Percentiles rank a stretch among this genome's conserved stretches.
phyloP scores from a whole-genome alignment of 1,140 invertebrate species.

The Drosophila azteca region DNA sequence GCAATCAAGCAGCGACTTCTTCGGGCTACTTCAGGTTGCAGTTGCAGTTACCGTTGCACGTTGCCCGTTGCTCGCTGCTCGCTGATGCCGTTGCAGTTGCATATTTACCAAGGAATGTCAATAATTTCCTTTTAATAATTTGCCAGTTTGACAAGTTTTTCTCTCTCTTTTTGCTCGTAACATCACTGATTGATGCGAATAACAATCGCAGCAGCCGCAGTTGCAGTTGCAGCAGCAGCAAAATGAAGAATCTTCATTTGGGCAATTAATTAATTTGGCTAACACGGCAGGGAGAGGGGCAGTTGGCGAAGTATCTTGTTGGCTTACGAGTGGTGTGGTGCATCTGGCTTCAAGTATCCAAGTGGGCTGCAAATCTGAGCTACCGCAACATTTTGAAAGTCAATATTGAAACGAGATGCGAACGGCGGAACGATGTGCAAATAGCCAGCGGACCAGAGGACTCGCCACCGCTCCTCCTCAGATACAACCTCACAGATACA shows the following conservation, averaged over 20 bases:
- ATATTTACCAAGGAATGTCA: slow-evolving; percentile 79
- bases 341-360: slow-evolving; percentile 7
- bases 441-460: slow-evolving; percentile 37
- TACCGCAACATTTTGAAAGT: slow-evolving; percentile 68
- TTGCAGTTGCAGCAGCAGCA: not conserved
- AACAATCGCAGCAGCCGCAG: slow-evolving; percentile 16
- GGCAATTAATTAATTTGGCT: slow-evolving; percentile 72
- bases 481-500: slow-evolving; percentile 27
- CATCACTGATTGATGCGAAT: slow-evolving; percentile 36
- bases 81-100: slow-evolving; percentile 30
- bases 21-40: slow-evolving; percentile 63
- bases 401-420: slow-evolving; percentile 66
- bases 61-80: too few species aligned
- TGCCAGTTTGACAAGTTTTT: slow-evolving; percentile 66
- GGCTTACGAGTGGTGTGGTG: slow-evolving; percentile 23
- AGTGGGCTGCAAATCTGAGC: slow-evolving; percentile 42
- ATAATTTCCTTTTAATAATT: slow-evolving; percentile 82
- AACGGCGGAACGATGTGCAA: slow-evolving; percentile 59
- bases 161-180: not conserved
- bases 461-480: slow-evolving; percentile 32
- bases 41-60: slow-evolving; percentile 76
- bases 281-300: slow-evolving; percentile 9
- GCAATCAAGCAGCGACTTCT: slow-evolving; percentile 73
- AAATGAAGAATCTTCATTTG: slow-evolving; percentile 15
- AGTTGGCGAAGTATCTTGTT: slow-evolving; percentile 20